These are phyloP conservation scores for Plebejus melissa DNA, from an alignment of 2,888 invertebrate species.

Conservation along the genomic window DNA sequence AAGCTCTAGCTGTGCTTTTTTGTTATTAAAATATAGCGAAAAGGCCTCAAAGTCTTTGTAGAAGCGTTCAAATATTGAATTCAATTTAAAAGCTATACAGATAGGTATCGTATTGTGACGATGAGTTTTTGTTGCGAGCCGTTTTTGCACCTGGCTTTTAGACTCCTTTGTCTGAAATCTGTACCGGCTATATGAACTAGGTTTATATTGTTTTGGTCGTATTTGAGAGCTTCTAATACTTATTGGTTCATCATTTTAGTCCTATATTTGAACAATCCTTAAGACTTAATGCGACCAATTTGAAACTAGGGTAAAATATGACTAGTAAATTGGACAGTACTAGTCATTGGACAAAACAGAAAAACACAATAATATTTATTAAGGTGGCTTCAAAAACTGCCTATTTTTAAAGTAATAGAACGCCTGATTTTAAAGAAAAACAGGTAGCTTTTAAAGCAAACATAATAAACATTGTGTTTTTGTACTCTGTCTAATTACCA, in stretches of 20 bases:
- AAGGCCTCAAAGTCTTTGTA: background rate
- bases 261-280: background rate
- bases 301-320: no score
- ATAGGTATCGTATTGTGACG: conserved; percentile 6
- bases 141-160: background rate
- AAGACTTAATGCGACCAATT: no score
- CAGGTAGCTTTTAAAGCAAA: no score
- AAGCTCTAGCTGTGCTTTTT: background rate
- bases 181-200: background rate
- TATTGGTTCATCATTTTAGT: background rate
- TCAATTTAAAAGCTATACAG: background rate
- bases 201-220: background rate
- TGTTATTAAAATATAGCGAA: background rate
- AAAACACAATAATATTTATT: no score
- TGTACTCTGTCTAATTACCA: no score
- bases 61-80: background rate
- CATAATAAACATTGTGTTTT: no score
- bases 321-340: no score
- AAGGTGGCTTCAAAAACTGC: no score
- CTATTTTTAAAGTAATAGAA: no score
- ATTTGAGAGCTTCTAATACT: background rate
- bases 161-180: background rate
- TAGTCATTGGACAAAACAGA: no score
- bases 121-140: background rate
- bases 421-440: no score